Percentiles rank a stretch among this genome's conserved stretches.
These are phyloP conservation scores for Eriosoma lanigerum DNA, from an alignment of 1,140 invertebrate species.

Conservation along the genomic window DNA sequence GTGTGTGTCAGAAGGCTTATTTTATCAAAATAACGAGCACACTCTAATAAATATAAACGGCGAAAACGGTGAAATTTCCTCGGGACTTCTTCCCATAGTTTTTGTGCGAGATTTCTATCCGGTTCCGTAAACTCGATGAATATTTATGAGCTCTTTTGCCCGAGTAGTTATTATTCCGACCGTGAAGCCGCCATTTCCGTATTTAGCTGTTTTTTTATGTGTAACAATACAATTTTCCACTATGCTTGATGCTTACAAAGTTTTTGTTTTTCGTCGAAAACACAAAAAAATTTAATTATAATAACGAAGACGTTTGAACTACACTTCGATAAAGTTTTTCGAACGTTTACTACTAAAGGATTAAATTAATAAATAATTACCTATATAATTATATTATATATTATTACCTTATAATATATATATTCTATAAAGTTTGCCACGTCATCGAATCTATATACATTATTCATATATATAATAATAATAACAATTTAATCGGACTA, in stretches of 20 bases:
- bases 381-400: background rate
- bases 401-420: too few species aligned
- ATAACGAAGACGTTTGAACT: background rate
- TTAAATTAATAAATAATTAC: background rate
- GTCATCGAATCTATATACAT: too few species aligned
- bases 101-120: constrained; percentile 35
- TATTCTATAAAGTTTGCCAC: too few species aligned
- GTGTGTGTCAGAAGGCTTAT: background rate
- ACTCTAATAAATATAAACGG: constrained; percentile 14
- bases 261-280: constrained; percentile 27
- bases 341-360: background rate
- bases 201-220: constrained; percentile 34
- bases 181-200: constrained; percentile 28
- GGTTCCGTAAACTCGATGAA: constrained; percentile 1
- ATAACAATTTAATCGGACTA: too few species aligned
- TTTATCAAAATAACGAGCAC: constrained; percentile 21
- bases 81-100: constrained; percentile 6
- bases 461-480: too few species aligned
- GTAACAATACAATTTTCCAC: background rate
- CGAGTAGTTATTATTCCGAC: constrained; percentile 23
- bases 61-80: constrained; percentile 27
- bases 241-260: constrained; percentile 14
- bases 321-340: background rate
- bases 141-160: constrained; percentile 35
- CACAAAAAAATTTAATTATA: background rate